Percentiles rank a stretch among this genome's conserved stretches.
Conservation (phyloP, 2,888 invertebrate genomes). For the Carterocephalus palaemon region DNA sequence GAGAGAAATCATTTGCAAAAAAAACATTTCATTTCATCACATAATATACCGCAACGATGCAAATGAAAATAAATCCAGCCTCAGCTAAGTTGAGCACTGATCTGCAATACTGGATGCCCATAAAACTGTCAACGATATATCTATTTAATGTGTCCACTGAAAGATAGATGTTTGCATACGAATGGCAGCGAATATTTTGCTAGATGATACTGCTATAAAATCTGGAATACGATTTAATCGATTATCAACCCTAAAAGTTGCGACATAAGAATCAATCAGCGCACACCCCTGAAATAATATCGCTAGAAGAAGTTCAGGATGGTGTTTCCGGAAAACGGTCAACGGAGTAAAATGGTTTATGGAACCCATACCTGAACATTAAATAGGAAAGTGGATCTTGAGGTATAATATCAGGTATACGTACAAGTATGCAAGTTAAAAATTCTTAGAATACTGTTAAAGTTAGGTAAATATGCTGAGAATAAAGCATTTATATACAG, state of each 20-base stretch:
- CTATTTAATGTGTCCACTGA: slow-evolving; percentile 44
- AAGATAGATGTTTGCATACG: slow-evolving; percentile 37
- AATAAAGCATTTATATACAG: too few relatives aligned
- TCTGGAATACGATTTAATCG: slow-evolving; percentile 6
- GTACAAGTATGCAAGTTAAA: neutral
- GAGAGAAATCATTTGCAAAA: slow-evolving; percentile 12
- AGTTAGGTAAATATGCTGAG: too few relatives aligned
- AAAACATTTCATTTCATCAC: slow-evolving; percentile 40
- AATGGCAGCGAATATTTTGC: slow-evolving; percentile 18
- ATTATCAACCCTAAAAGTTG: slow-evolving; percentile 2
- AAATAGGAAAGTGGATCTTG: slow-evolving; percentile 3
- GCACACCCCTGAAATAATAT: neutral
- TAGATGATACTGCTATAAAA: slow-evolving; percentile 4
- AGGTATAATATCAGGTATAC: neutral
- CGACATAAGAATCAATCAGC: neutral
- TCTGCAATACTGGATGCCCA: slow-evolving; percentile 42
- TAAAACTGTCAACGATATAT: slow-evolving; percentile 58
- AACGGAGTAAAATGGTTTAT: slow-evolving; percentile 8
- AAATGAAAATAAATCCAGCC: slow-evolving; percentile 47
- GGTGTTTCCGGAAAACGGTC: slow-evolving; percentile 4
- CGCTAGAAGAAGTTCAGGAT: neutral
- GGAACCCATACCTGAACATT: slow-evolving; percentile 5
- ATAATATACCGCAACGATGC: slow-evolving; percentile 37
- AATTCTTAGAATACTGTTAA: neutral
- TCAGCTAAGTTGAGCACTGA: slow-evolving; percentile 36